Evolutionary conservation across 2,888 invertebrate species (phyloP).

Genomic region (Scaptomyza cyrtandrae): DNA sequence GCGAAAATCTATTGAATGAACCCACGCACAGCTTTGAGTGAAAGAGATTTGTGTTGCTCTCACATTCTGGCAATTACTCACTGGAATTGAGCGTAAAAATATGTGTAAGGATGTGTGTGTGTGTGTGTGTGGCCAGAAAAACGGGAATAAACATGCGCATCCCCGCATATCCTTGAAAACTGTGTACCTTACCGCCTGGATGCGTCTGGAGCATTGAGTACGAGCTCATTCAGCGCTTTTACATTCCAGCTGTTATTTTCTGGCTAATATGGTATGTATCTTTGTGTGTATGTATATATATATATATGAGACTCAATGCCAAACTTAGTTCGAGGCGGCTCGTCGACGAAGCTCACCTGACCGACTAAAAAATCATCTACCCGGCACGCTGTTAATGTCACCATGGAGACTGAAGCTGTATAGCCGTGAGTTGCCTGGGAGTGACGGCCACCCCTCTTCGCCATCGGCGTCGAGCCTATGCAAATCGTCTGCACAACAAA

Average conservation of each 20-base stretch:
- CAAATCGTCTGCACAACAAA: conserved; percentile 67
- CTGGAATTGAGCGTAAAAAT: conserved; percentile 71
- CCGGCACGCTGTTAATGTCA: conserved; percentile 65
- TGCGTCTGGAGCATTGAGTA: conserved; percentile 43
- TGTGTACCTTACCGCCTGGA: conserved; percentile 50
- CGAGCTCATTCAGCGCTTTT: conserved; percentile 16
- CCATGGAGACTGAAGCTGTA: conserved; percentile 70
- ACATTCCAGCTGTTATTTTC: conserved; percentile 56
- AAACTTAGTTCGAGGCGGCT: conserved; percentile 55
- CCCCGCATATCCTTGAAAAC: conserved; percentile 74
- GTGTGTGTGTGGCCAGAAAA: conserved; percentile 43
- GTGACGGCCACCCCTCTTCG: background rate
- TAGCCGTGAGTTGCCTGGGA: conserved; percentile 25
- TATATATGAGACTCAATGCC: conserved; percentile 66
- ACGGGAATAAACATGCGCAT: conserved; percentile 79
- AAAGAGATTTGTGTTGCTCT: conserved; percentile 53
- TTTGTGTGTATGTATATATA: conserved; percentile 8
- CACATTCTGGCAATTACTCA: conserved; percentile 20
- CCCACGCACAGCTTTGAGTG: conserved; percentile 67
- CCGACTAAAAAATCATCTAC: conserved; percentile 46
- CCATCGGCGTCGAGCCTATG: conserved; percentile 52
- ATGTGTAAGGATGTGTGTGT: background rate
- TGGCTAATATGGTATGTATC: background rate
- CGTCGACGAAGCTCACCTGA: conserved; percentile 54
- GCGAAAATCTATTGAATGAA: conserved; percentile 71